Evolutionary conservation across 2,797 vertebrate species (phyloP).

Genomic region (Xenopus petersii): DNA sequence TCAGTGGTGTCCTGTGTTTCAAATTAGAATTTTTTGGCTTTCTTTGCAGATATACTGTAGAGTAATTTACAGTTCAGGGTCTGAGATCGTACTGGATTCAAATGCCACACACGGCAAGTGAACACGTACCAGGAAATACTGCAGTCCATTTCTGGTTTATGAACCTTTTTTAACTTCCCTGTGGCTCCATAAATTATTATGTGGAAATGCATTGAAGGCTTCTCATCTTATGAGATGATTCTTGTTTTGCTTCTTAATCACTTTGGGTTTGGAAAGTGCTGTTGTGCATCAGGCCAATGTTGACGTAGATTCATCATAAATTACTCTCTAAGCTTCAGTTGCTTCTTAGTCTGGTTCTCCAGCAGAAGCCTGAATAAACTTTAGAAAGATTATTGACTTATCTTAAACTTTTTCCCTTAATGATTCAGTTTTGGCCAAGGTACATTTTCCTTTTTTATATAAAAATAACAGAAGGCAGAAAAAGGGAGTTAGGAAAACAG

Average conservation of each 20-base stretch:
- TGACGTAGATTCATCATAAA: background rate
- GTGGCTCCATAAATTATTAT: constrained; percentile 11
- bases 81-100: background rate
- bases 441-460: background rate
- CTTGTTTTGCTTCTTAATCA: constrained; percentile 7
- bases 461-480: background rate
- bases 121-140: constrained; percentile 1
- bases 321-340: background rate
- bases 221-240: background rate
- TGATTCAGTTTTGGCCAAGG: background rate
- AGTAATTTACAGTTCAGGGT: background rate
- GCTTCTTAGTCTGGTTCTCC: background rate
- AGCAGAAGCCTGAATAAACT: background rate
- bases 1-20: no score
- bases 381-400: constrained; percentile 2
- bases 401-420: background rate
- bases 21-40: background rate
- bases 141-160: constrained; percentile 8
- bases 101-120: background rate
- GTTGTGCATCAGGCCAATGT: background rate
- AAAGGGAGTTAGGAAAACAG: no score
- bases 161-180: background rate
- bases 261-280: constrained; percentile 4
- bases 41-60: background rate
- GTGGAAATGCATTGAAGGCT: background rate